Evolutionary conservation across 37 sponge, comb jelly and placozoan genomes (phyloP).

Genomic region (Amphimedon queenslandica): DNA sequence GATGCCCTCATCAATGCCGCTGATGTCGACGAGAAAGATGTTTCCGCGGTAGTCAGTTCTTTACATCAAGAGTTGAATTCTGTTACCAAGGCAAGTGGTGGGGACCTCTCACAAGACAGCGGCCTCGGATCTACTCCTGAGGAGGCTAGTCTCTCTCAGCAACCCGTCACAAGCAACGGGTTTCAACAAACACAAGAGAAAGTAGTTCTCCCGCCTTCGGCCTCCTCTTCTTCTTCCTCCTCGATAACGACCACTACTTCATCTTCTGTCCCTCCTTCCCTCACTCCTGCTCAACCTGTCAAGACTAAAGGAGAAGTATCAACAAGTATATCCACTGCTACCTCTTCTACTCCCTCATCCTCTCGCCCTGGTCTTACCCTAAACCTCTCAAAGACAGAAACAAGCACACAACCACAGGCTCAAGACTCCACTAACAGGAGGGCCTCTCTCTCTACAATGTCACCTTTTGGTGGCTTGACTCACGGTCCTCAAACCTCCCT

Average conservation of each 20-base stretch:
- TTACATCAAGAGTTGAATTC: not conserved
- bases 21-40: slow-evolving; percentile 18
- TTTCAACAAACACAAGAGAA: not conserved
- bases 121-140: too few relatives aligned
- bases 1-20: slow-evolving; percentile 31
- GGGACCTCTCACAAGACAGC: not conserved
- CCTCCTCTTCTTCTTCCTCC: not conserved
- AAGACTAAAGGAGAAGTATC: slow-evolving; percentile 64
- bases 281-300: slow-evolving; percentile 21
- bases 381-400: not conserved
- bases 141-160: slow-evolving; percentile 4
- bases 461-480: not conserved
- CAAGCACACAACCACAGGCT: slow-evolving; percentile 4
- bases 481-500: not conserved
- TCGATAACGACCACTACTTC: not conserved
- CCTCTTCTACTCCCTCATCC: not conserved
- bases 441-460: not conserved
- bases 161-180: slow-evolving; percentile 16
- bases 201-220: not conserved
- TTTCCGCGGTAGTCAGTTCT: slow-evolving; percentile 14
- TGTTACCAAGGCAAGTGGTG: too few relatives aligned
- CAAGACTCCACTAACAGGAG: not conserved
- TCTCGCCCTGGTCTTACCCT: not conserved
- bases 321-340: slow-evolving; percentile 12
- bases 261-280: too few relatives aligned